Base-by-base conservation (phyloP, 53 echinoderm and acorn worm genomes). In the Temnopleurus reevesii region DNA sequence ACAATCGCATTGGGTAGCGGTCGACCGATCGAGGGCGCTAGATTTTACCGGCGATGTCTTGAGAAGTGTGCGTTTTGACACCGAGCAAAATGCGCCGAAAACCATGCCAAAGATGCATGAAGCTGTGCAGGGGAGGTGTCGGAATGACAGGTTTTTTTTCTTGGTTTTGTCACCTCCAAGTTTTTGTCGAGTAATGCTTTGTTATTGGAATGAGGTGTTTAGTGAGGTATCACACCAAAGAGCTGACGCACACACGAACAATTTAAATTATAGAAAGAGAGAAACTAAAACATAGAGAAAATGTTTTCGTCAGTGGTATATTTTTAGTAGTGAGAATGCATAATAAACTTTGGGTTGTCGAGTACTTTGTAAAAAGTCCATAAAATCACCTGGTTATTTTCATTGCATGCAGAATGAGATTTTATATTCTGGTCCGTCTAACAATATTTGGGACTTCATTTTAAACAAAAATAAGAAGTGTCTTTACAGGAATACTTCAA, bases 31-130 rank as follows among this genome's bases (percentile, higher is more conserved):
- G 88, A 51, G 88, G 88, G 88, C 88, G 88, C 65, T 65, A 87
- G 28, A 66, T 87, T 87, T 66, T 33, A 87, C 88, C 55, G 88
- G 53, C 71, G 55, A 31, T 87, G 88, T 87, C 88, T 65, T 87
- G 88, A 34, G 5, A 31, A 66, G 88, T 87, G 88, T 51, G 29
- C 66, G 21, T 4, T 87, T 87, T 66, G 31, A 28, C 88, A 21
- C 88, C 5, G 7, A 10, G 45, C 88, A 66, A 64, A 87, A 46
- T 66, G 88, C 88, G 65, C 54, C 46, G 0, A 46, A 66, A 87
- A 87, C 66, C 85, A 60, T 31, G 88, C 71, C 30, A 64, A 87
- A 66, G 65, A 71, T 87, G 71, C 8, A 49, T 5, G 71, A 86
- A 87, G 88, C 88, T 87, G 88, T 87, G 46, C 31, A 0, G 53